A percentile compares a stretch with the other conserved stretches of the same genome.
Conservation (phyloP, 2,113 vertebrate species). For the Marmota monax region DNA sequence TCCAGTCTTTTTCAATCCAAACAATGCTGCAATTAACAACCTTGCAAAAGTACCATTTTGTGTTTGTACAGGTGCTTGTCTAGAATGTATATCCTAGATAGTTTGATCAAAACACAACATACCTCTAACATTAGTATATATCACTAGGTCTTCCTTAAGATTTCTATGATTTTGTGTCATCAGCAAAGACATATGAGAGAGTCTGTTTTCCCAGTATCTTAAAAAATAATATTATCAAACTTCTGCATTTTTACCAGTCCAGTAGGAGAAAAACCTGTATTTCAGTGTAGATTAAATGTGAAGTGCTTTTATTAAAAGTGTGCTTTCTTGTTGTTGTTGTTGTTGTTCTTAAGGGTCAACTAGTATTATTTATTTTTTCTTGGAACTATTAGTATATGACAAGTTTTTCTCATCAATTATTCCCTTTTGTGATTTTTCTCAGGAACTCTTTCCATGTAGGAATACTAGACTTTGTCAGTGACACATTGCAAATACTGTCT, state of each 20-base stretch:
- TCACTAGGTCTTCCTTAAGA: not conserved
- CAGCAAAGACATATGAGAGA: not conserved
- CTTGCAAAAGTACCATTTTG: not conserved
- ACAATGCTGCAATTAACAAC: not conserved
- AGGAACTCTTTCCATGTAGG: not conserved
- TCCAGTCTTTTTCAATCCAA: not conserved
- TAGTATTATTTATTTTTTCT: not conserved
- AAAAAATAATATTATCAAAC: not conserved
- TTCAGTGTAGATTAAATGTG: not conserved
- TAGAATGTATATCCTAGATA: not conserved
- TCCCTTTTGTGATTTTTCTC: not conserved
- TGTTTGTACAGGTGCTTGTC: not conserved
- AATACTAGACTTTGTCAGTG: not conserved
- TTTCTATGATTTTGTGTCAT: not conserved
- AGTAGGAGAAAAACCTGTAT: not conserved
- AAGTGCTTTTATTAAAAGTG: slow-evolving; percentile 24
- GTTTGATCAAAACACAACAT: not conserved
- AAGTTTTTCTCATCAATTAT: not conserved
- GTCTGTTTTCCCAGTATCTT: not conserved
- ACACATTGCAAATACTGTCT: not conserved
- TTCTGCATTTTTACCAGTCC: not conserved
- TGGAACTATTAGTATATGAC: not conserved
- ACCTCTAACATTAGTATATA: not conserved
- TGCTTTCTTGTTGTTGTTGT: not conserved
- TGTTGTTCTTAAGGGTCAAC: not conserved